phyloP scores from a whole-genome alignment of 2,888 invertebrate species.

The Polydrusus tereticollis region DNA sequence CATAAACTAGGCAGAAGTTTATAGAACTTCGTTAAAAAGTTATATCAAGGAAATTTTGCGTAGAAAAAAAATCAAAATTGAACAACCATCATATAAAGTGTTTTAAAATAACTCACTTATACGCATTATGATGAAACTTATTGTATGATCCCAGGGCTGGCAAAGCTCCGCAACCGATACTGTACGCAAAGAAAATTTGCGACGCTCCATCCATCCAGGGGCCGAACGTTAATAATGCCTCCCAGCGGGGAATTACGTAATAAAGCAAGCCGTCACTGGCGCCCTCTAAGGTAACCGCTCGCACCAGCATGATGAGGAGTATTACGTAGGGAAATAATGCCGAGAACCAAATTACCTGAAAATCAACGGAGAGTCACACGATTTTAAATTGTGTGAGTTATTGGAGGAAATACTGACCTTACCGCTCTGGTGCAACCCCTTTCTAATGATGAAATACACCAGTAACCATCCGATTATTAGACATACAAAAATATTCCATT shows the following conservation, averaged over 20 bases:
- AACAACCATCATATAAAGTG: not conserved
- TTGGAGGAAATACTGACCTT: slow-evolving; percentile 37
- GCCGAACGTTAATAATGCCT: slow-evolving; percentile 68
- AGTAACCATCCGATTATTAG: slow-evolving; percentile 77
- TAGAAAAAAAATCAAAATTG: too few relatives aligned
- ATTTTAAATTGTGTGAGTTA: not conserved
- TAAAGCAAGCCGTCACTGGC: slow-evolving; percentile 75
- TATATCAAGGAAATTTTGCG: too few relatives aligned
- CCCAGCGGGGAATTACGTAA: slow-evolving; percentile 76
- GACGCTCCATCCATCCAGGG: slow-evolving; percentile 84
- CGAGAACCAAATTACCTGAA: slow-evolving; percentile 80
- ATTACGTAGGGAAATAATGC: slow-evolving; percentile 82
- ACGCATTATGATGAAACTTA: slow-evolving; percentile 82
- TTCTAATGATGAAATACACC: slow-evolving; percentile 79
- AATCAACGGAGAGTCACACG: not conserved
- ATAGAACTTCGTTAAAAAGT: too few relatives aligned
- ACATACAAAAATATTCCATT: slow-evolving; percentile 77
- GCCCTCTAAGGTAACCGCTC: slow-evolving; percentile 78
- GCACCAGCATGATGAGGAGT: slow-evolving; percentile 74
- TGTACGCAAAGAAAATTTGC: slow-evolving; percentile 84
- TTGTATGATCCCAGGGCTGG: slow-evolving; percentile 82
- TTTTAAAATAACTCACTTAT: slow-evolving; percentile 69
- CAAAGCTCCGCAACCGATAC: slow-evolving; percentile 82
- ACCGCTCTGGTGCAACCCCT: slow-evolving; percentile 82
- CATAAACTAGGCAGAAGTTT: too few relatives aligned